A percentile compares a stretch with the other conserved stretches of the same genome.
Conservation (phyloP, 2,113 vertebrate genomes). For the Barnardius zonarius region DNA sequence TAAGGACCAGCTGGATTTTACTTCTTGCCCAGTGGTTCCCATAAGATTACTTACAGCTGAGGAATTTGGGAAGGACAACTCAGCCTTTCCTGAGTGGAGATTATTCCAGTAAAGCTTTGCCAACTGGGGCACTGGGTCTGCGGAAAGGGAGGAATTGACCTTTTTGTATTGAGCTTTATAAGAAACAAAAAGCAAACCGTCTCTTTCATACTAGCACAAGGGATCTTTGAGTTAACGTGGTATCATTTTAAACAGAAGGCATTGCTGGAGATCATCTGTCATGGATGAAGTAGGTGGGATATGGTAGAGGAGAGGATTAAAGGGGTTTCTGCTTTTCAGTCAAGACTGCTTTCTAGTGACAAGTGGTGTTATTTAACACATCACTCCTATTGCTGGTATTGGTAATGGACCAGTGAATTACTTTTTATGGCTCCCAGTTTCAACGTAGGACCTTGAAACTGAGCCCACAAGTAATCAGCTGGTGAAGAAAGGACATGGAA, state of each 20-base stretch:
- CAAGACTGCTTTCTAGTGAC: background rate
- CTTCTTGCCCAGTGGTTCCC: background rate
- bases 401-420: background rate
- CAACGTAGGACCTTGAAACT: background rate
- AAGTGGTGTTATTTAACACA: background rate
- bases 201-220: background rate
- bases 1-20: background rate
- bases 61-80: background rate
- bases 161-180: background rate
- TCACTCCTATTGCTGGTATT: background rate
- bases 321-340: background rate
- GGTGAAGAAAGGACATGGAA: rapidly evolving
- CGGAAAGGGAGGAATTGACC: background rate
- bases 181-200: background rate
- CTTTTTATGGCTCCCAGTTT: background rate
- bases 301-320: background rate
- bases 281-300: background rate
- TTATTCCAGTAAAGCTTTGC: background rate
- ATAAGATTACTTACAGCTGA: background rate
- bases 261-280: background rate
- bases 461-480: background rate
- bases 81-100: background rate
- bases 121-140: background rate
- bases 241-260: background rate
- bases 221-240: background rate